A percentile compares a stretch with the other conserved stretches of the same genome.
phyloP scores from a whole-genome alignment of 2,113 vertebrate species.

The Sterna hirundo region DNA sequence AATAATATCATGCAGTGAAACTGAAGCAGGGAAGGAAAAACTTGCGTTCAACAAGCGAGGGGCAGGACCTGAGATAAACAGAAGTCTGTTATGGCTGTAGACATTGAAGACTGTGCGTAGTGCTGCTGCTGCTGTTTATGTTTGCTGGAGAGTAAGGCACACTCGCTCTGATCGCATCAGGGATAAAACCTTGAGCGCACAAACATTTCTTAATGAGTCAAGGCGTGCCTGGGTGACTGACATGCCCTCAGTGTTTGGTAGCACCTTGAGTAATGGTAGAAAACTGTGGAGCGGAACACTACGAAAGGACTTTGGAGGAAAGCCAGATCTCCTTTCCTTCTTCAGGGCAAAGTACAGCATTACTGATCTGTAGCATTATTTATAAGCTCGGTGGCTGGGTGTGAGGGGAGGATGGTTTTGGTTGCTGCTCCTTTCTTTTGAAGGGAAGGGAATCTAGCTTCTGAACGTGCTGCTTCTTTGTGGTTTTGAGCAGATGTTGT shows the following conservation, averaged over 20 bases:
- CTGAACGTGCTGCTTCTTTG: not conserved
- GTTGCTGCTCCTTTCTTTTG: not conserved
- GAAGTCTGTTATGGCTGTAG: not conserved
- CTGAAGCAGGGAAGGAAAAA: not conserved
- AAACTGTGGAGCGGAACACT: not conserved
- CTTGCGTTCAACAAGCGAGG: fast-evolving
- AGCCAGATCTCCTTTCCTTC: not conserved
- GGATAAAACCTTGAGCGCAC: not conserved
- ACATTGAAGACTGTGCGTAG: fast-evolving
- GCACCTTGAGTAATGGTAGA: not conserved
- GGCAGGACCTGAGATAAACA: not conserved
- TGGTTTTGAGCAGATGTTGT: not conserved
- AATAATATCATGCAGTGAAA: not conserved
- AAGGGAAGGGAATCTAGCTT: not conserved
- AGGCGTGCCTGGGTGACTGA: not conserved
- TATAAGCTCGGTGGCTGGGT: not conserved
- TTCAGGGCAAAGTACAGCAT: not conserved
- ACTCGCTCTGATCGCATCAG: not conserved
- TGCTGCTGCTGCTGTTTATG: not conserved
- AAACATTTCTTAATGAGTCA: not conserved
- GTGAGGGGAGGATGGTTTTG: fast-evolving
- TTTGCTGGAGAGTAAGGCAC: not conserved
- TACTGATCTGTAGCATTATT: not conserved
- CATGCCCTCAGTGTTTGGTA: not conserved
- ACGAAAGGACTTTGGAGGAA: not conserved